Evolutionary conservation across 2,888 invertebrate species (phyloP).

Genomic region (Hesperia comma): DNA sequence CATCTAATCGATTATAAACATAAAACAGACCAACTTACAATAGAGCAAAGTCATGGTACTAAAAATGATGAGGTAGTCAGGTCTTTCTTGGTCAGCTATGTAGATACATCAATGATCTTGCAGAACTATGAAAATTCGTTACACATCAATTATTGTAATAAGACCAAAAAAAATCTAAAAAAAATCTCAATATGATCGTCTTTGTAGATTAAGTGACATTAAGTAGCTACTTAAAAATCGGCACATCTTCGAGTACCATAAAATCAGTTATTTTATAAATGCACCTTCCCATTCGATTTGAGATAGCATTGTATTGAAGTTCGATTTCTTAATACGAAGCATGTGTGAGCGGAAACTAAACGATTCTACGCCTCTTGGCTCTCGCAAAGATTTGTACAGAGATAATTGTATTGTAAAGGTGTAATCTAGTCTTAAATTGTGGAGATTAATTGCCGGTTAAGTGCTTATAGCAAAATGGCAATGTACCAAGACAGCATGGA

Average conservation of each 20-base stretch:
- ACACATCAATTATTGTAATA: no score
- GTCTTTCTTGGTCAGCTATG: no score
- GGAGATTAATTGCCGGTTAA: slow-evolving; percentile 29
- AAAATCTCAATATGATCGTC: no score
- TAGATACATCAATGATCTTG: no score
- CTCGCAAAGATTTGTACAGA: slow-evolving; percentile 26
- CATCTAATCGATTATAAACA: no score
- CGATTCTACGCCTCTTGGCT: slow-evolving; percentile 30
- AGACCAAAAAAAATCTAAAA: no score
- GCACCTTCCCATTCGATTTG: slow-evolving; percentile 14
- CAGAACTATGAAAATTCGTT: no score
- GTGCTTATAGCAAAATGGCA: background rate
- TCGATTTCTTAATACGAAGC: slow-evolving; percentile 35
- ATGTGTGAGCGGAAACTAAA: slow-evolving; percentile 33
- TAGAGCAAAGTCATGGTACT: no score
- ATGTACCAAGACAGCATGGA: background rate
- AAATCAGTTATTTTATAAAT: slow-evolving; percentile 18
- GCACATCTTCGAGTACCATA: no score
- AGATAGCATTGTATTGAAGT: slow-evolving; percentile 33
- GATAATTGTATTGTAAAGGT: slow-evolving; percentile 36
- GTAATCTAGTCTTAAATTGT: slow-evolving; percentile 32
- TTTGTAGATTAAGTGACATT: no score
- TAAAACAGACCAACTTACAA: no score
- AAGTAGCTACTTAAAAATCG: background rate
- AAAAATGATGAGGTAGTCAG: no score